Base-by-base conservation (phyloP, 1,140 invertebrate genomes). In the Choristoneura fumiferana region DNA sequence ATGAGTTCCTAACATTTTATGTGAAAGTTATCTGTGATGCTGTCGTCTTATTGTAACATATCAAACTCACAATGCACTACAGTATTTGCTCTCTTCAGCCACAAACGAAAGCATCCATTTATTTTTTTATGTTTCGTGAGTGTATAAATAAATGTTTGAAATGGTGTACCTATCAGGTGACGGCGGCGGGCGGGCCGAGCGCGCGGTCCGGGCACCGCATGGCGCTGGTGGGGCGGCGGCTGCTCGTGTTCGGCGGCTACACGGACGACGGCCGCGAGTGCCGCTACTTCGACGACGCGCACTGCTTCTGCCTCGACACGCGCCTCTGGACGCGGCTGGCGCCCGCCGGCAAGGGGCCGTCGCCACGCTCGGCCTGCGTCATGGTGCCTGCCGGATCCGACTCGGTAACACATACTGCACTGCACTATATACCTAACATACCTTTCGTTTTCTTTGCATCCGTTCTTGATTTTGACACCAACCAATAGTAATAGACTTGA, bases 191-290 rank as follows among this genome's bases (percentile, higher is more conserved):
- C 63, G 95, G 94, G 0, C 97, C 97, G 0, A 95, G 94, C 14
- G 90, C 96, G 0, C 91, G 97, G 60, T 98, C 96, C 84, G 97
- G 97, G 0, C 97, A 98, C 81, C 90, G 97, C 60, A 98, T 98
- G 97, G 91, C 93, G 5, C 91, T 92, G 4, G 72, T 92, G 0
- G 89, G 93, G 10, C 96, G 96, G 75, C 96, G 95, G 67, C 78
- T 98, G 0, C 90, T 97, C 63, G 89, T 98, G 14, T 98, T 98
- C 91, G 97, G 97, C 0, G 97, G 97, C 12, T 98, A 97, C 81
- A 93, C 96, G 76, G 97, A 98, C 83, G 98, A 97, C 86, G 91
- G 94, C 4, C 92, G 95, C 57, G 94, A 96, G 45, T 98, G 94
- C 76, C 95, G 95, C 71, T 98, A 98, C 85, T 97, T 93, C 76